Conservation (phyloP, 1,140 invertebrate species). For the Conus ventricosus region DNA sequence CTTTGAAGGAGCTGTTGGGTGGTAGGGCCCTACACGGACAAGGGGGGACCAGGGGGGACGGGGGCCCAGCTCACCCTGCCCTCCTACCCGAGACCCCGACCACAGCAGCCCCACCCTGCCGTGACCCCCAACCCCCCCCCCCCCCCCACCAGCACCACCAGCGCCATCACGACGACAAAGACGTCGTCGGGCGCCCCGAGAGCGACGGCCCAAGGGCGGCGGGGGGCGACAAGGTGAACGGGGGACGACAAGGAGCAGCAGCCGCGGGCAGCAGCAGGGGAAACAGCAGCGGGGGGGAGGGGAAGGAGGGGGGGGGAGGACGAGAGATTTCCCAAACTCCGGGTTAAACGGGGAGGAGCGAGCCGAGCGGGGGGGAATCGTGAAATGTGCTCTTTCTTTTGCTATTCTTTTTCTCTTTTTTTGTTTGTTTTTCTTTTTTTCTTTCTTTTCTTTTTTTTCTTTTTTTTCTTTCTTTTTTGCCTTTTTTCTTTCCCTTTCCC, state of each 20-base stretch:
- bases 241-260: neutral
- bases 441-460: no score
- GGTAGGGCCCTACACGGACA: constrained; percentile 89
- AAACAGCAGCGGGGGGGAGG: neutral
- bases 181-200: constrained; percentile 21
- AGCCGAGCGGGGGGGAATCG: constrained; percentile 17
- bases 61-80: constrained; percentile 70
- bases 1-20: constrained; percentile 93
- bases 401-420: no score
- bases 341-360: constrained; percentile 41
- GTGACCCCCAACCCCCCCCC: neutral
- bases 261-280: no score
- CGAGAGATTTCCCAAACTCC: constrained; percentile 17
- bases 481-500: neutral
- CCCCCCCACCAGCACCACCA: neutral
- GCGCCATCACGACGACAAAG: constrained; percentile 21
- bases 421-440: no score
- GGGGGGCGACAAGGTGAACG: constrained; percentile 33
- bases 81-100: constrained; percentile 42
- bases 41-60: constrained; percentile 78
- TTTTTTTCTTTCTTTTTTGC: neutral
- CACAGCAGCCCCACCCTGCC: neutral
- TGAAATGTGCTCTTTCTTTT: neutral
- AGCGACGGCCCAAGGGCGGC: neutral
- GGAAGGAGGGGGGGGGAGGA: neutral